Base-by-base conservation (phyloP, 2,888 invertebrate genomes). In the Agriopis aurantiaria region DNA sequence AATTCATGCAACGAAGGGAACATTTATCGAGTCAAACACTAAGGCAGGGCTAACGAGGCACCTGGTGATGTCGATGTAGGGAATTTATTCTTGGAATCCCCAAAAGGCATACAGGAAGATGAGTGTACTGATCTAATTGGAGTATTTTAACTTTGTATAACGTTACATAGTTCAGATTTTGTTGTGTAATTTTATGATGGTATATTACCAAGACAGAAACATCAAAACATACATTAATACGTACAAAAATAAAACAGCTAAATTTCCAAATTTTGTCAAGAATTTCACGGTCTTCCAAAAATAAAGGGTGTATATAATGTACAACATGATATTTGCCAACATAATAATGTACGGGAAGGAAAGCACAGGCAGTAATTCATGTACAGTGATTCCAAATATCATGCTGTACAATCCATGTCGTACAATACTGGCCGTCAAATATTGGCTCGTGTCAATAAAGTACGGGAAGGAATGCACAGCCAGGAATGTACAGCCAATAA, bases 271-370 rank as follows among this genome's bases (percentile, higher is more conserved):
- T 66, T 72, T 59, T 67, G 65, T 17, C 60, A 65, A 63, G 67
- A 74, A 79, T 81, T 81, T 82, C 85, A 85, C 78, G 82, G 80
- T 81, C 83, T 85, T 82, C 85, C 85, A 83, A 85, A 85, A 85
- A 85, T 85, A 85, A n/a, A n/a, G n/a, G n/a, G n/a, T n/a, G n/a
- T n/a, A n/a, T n/a, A n/a, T n/a, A n/a, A n/a, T n/a, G n/a, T n/a
- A n/a, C n/a, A n/a, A n/a, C n/a, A n/a, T n/a, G n/a, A n/a, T n/a
- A n/a, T n/a, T n/a, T n/a, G n/a, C n/a, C n/a, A n/a, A n/a, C n/a
- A n/a, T n/a, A n/a, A n/a, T n/a, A n/a, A n/a, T n/a, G n/a, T n/a
- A n/a, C n/a, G n/a, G n/a, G n/a, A n/a, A n/a, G n/a, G n/a, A n/a
- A n/a, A n/a, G n/a, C n/a, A n/a, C n/a, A n/a, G n/a, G n/a, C n/a